These are phyloP conservation scores for Diadromus collaris DNA, from an alignment of 2,888 invertebrate species.

Conservation along the genomic window DNA sequence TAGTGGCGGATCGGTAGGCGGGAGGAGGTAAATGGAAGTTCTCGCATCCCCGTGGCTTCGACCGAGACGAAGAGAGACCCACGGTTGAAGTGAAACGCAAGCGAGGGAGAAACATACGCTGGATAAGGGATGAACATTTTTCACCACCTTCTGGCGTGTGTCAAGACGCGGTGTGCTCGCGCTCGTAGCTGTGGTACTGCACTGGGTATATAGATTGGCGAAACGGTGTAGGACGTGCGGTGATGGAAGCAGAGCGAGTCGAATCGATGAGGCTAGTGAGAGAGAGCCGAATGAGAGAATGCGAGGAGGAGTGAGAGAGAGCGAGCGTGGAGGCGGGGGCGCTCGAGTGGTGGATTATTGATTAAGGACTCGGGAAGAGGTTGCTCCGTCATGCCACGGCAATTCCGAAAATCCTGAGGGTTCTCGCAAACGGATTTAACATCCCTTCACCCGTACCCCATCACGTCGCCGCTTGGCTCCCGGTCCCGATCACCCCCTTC, in stretches of 20 bases:
- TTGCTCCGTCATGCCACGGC: conserved; percentile 74
- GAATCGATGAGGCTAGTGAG: conserved; percentile 55
- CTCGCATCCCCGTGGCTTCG: conserved; percentile 11
- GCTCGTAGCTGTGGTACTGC: conserved; percentile 51
- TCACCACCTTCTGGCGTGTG: conserved; percentile 60
- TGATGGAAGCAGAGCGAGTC: conserved; percentile 58
- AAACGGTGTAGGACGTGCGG: conserved; percentile 52
- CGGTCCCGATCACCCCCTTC: conserved; percentile 32
- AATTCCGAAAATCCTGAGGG: conserved; percentile 72
- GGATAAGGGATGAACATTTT: conserved; percentile 62
- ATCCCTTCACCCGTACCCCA: conserved; percentile 38
- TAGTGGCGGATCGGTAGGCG: neutral
- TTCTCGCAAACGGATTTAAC: conserved; percentile 64
- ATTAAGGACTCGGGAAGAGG: conserved; percentile 69
- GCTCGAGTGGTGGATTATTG: conserved; percentile 68
- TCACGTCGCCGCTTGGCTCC: conserved; percentile 46
- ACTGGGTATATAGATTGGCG: conserved; percentile 37
- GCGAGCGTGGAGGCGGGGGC: conserved; percentile 22
- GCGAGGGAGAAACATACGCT: conserved; percentile 29
- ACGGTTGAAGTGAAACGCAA: conserved; percentile 3
- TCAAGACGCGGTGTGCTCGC: conserved; percentile 58
- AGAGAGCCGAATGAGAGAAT: conserved; percentile 27
- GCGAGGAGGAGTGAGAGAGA: conserved; percentile 17
- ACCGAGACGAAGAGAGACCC: conserved; percentile 24
- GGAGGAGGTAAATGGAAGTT: conserved; percentile 41